Base-by-base conservation (phyloP, 2,113 vertebrate genomes). In the Argyrosomus japonicus region DNA sequence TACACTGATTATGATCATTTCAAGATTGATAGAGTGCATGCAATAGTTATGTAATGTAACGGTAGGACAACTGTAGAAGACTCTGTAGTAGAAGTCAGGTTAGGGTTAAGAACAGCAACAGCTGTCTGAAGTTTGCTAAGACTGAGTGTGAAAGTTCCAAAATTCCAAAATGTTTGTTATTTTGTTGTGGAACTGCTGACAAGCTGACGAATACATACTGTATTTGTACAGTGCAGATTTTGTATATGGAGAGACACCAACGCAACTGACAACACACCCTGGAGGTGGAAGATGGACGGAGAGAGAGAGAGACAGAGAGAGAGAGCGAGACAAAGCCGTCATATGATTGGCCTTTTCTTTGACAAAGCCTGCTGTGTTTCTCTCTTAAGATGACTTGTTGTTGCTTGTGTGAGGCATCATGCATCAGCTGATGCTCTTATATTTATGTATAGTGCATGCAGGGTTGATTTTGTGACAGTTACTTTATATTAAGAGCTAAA, bases 311-410 rank as follows among this genome's bases (percentile, higher is more conserved):
- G n/a, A n/a, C n/a, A n/a, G n/a, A n/a, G 21, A 62, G 23, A 81
- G 29, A 3, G 5, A 32, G 32, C 6, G 51, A 77, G 60, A 85
- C 65, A 76, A 63, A 77, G 88, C 23, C 5, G 61, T 88, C 86
- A 68, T 48, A 54, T 85, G 86, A 87, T 70, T 74, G n/a, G 43
- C 45, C 47, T 69, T 2, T n/a, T 50, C 73, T 48, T 18, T 56
- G 43, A 92, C 91, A 91, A 89, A 87, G 89, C 79, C 25, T 6
- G 1, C 84, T 87, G 86, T 91, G 90, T 87, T 48, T 27, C 60
- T 61, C 27, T 51, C 18, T 77, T 27, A 51, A 73, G 74, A 68
- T 67, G 77, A 68, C 68, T n/a, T 8, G 32, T 36, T 67, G 56
- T 58, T 58, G 68, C 61, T 23, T 74, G 68, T 62, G 71, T 48